phyloP scores from a whole-genome alignment of 2,113 vertebrate genomes.

The Xiphophorus couchianus region DNA sequence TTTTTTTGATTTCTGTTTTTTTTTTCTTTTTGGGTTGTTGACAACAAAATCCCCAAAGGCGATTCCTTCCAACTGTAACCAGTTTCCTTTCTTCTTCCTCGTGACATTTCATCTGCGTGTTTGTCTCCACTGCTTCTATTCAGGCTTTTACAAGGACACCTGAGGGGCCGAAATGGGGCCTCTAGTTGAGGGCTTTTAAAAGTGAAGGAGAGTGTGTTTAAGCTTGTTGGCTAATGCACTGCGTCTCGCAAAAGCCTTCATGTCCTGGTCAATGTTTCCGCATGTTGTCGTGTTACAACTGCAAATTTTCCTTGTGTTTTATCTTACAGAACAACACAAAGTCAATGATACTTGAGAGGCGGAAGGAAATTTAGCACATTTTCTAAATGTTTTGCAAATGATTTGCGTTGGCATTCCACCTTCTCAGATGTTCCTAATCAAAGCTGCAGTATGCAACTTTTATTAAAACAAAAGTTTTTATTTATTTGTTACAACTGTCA shows the following conservation, averaged over 20 bases:
- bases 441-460: too few relatives aligned
- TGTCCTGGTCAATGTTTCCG: background rate
- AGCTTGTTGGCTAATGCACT: background rate
- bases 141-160: conserved; percentile 43
- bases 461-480: too few relatives aligned
- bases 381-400: too few relatives aligned
- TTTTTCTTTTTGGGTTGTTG: conserved; percentile 23
- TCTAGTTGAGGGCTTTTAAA: background rate
- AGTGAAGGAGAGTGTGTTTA: background rate
- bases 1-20: too few relatives aligned
- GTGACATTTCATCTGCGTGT: conserved; percentile 40
- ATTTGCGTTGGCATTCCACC: background rate
- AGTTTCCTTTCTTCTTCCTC: conserved; percentile 39
- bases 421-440: background rate
- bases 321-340: background rate
- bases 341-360: background rate
- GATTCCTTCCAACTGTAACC: conserved; percentile 46
- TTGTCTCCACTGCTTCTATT: conserved; percentile 48
- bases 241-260: background rate
- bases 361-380: too few relatives aligned
- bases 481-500: too few relatives aligned
- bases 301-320: background rate
- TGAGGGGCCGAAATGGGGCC: conserved; percentile 27
- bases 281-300: background rate
- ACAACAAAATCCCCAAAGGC: conserved; percentile 43